These are phyloP conservation scores for Mustelus asterias DNA, from an alignment of 2,113 vertebrate genomes.

Conservation along the genomic window DNA sequence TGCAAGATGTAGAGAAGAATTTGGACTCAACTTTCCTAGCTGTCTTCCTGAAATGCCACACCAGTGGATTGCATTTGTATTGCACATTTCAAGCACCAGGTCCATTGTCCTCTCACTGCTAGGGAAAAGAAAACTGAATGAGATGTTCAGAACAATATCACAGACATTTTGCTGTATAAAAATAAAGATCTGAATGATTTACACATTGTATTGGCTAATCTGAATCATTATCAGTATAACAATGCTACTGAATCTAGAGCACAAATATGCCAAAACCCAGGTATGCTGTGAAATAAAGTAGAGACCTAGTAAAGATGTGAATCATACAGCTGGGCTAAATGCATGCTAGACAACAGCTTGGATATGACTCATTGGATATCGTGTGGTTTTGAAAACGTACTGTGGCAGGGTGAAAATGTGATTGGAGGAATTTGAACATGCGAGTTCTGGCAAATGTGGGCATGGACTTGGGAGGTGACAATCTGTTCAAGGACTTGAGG, in stretches of 20 bases:
- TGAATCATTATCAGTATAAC: background rate
- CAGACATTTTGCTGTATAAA: background rate
- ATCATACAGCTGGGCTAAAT: background rate
- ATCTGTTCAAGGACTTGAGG: too few relatives aligned
- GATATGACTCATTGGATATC: too few relatives aligned
- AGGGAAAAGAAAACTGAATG: slow-evolving; percentile 41
- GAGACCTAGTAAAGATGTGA: background rate
- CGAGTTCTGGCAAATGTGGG: too few relatives aligned
- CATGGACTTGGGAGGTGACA: too few relatives aligned
- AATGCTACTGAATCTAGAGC: background rate
- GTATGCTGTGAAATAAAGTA: too few relatives aligned
- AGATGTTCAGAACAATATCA: background rate
- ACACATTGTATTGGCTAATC: background rate
- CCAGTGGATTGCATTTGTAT: slow-evolving; percentile 89
- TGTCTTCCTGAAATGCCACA: slow-evolving; percentile 90
- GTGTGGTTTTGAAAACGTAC: too few relatives aligned
- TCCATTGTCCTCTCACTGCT: slow-evolving; percentile 97
- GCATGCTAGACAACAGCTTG: too few relatives aligned
- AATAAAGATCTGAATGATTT: background rate
- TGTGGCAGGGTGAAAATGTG: too few relatives aligned
- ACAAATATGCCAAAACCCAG: background rate
- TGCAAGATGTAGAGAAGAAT: slow-evolving; percentile 78
- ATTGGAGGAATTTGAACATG: too few relatives aligned
- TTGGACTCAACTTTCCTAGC: slow-evolving; percentile 85
- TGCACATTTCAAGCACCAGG: slow-evolving; percentile 92